Evolutionary conservation across 2,113 vertebrate species (phyloP).

Genomic region (Falcunculus frontatus): DNA sequence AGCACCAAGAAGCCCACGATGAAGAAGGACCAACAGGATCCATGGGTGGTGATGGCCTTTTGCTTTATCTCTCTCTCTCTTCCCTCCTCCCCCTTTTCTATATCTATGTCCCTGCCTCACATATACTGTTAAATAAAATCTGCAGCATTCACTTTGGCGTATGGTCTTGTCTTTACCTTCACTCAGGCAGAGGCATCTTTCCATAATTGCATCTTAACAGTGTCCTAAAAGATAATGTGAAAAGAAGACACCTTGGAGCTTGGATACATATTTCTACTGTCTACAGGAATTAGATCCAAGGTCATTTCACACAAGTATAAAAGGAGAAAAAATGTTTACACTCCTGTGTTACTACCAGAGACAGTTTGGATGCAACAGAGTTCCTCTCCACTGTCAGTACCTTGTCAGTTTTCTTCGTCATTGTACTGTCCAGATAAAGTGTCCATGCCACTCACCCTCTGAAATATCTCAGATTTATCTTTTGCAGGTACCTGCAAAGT

Average conservation of each 20-base stretch:
- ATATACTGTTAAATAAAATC: neutral
- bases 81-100: neutral
- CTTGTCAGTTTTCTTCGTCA: neutral
- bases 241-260: neutral
- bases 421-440: neutral
- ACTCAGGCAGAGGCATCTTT: accelerated
- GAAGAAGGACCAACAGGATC: neutral
- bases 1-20: neutral
- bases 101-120: neutral
- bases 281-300: neutral
- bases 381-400: neutral
- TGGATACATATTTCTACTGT: neutral
- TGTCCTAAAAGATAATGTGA: neutral
- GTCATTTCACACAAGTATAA: neutral
- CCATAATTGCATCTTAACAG: neutral
- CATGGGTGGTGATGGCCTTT: neutral
- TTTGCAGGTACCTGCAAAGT: neutral
- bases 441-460: neutral
- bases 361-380: neutral
- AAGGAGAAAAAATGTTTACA: neutral
- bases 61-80: neutral
- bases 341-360: neutral
- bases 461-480: neutral
- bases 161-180: neutral
- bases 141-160: neutral